Evolutionary conservation across 2,113 vertebrate species (phyloP).

Genomic region (Terrapene triunguis): DNA sequence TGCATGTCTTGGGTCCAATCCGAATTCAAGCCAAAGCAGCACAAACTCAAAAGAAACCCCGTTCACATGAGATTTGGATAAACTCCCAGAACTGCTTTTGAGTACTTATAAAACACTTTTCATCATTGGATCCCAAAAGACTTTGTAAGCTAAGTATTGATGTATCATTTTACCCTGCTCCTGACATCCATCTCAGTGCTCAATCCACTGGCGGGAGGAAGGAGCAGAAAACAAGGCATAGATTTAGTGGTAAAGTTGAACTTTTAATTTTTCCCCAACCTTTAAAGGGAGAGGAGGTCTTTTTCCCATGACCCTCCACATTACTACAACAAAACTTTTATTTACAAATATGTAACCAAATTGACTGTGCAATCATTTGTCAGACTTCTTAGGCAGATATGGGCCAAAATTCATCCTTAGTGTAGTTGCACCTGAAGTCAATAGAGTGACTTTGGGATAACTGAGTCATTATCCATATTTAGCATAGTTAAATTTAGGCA

Average conservation of each 20-base stretch:
- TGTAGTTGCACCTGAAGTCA: not conserved
- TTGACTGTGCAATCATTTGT: not conserved
- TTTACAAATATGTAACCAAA: not conserved
- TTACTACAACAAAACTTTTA: not conserved
- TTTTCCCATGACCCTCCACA: not conserved
- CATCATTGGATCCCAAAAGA: not conserved
- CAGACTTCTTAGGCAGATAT: not conserved
- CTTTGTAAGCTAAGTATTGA: not conserved
- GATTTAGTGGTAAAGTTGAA: rapidly evolving
- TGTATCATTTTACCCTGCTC: not conserved
- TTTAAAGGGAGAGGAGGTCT: not conserved
- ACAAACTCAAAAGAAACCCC: not conserved
- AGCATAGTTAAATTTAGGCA: not conserved
- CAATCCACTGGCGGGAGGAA: not conserved
- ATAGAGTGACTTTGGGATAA: not conserved
- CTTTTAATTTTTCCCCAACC: not conserved
- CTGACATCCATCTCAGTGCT: not conserved
- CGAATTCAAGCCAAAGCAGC: not conserved
- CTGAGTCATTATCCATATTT: not conserved
- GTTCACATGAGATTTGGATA: not conserved
- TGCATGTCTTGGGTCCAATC: not conserved
- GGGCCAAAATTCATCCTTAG: not conserved
- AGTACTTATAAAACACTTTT: not conserved
- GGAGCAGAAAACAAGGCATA: not conserved
- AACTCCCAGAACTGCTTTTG: not conserved